phyloP scores from a whole-genome alignment of 2,797 vertebrate species.

The Paratrypauchen microcephalus region DNA sequence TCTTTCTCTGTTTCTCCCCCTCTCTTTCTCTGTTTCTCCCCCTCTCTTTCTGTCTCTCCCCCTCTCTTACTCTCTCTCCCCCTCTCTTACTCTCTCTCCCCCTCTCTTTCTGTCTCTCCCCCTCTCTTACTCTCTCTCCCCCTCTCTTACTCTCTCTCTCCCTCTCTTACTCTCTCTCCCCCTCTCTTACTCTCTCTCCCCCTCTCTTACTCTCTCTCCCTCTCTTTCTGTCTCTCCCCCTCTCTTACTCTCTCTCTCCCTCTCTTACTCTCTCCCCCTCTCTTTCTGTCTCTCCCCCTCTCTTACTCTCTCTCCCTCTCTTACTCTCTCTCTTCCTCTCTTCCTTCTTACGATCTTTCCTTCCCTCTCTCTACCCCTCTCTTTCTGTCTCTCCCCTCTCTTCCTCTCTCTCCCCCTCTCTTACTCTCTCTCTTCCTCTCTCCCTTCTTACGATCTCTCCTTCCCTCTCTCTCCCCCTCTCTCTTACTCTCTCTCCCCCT shows the following conservation, averaged over 20 bases:
- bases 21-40: not conserved
- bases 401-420: not conserved
- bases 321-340: no score
- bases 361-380: no score
- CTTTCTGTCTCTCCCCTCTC: not conserved
- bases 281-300: no score
- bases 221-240: no score
- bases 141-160: not conserved
- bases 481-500: not conserved
- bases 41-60: not conserved
- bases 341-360: no score
- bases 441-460: no score
- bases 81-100: not conserved
- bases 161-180: not conserved
- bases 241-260: no score
- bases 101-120: not conserved
- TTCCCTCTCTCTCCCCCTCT: not conserved
- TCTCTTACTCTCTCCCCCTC: no score
- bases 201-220: accelerated
- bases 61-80: not conserved
- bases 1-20: no score
- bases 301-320: not conserved
- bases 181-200: not conserved
- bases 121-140: not conserved
- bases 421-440: not conserved